Percentiles rank a stretch among this genome's conserved stretches.
Evolutionary conservation across 2,113 vertebrate genomes (phyloP).

Genomic region (Crotalus tigris): DNA sequence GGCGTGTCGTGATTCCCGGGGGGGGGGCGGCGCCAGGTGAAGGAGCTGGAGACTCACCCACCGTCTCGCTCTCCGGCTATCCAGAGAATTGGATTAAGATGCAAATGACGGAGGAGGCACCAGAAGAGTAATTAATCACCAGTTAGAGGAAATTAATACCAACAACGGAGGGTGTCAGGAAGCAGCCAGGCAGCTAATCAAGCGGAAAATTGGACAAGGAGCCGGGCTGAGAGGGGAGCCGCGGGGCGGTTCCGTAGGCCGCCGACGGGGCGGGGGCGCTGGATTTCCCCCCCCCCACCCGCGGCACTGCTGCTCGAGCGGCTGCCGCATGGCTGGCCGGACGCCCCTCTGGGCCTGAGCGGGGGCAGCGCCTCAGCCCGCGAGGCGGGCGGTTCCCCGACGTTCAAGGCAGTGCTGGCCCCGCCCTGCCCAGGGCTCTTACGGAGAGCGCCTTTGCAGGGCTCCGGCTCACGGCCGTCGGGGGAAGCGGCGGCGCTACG

Average conservation of each 20-base stretch:
- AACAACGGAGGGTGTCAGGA: neutral
- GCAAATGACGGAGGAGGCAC: neutral
- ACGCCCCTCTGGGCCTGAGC: neutral
- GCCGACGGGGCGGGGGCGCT: neutral
- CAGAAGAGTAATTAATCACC: conserved; percentile 6
- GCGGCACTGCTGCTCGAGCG: neutral
- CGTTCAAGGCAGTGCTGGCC: neutral
- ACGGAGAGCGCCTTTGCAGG: neutral
- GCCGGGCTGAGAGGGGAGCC: neutral
- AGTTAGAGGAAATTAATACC: neutral
- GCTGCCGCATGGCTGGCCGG: neutral
- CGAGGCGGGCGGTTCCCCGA: neutral
- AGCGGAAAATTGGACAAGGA: conserved; percentile 13
- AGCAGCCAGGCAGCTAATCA: neutral
- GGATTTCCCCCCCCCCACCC: too few species aligned
- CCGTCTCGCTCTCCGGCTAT: neutral
- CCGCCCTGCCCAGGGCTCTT: neutral
- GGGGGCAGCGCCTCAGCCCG: too few species aligned
- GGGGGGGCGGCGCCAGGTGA: neutral
- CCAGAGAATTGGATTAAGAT: neutral
- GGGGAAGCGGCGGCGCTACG: neutral
- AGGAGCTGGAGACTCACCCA: neutral
- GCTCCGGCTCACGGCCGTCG: neutral
- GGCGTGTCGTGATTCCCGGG: neutral
- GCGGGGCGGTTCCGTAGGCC: neutral